Base-by-base conservation (phyloP, 2,113 vertebrate species). In the Seriola quinqueradiata region DNA sequence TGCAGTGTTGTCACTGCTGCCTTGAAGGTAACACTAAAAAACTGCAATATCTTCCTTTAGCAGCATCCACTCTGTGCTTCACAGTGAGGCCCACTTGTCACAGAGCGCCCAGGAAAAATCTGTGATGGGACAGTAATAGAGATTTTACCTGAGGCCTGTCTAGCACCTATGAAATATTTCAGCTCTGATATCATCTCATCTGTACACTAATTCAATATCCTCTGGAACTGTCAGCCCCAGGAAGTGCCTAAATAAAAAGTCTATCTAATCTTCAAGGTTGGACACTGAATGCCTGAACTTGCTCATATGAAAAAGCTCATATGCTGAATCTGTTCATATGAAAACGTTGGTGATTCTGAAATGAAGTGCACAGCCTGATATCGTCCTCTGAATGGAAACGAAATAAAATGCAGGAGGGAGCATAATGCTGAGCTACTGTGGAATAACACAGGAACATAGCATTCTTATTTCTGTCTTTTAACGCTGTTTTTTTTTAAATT, bases 181-280 rank as follows among this genome's bases (percentile, higher is more conserved):
- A 81, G 46, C 38, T 82, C 48, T 78, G 70, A 81, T 81, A 70
- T 78, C 54, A 72, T 80, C 82, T 64, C 60, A 83, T 83, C 73
- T 81, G 55, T 70, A 81, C 80, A 81, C 74, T 69, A 75, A 89
- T 77, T 83, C 74, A 83, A 83, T 86, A 83, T 89, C 59, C 52
- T 77, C 23, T 77, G 40, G 58, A 75, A 61, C 25, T 68, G 69
- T 68, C 69, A 54, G 32, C 68, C 60, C 52, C 64, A 67, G 77
- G 77, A 83, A 89, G 73, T 54, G 58, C 44, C 83, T 67, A 80
- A 69, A 76, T 77, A 87, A 79, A 84, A 75, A 83, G n/a, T 81
- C 55, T 19, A 75, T 81, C 69, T 70, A 75, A 86, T 83, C 65
- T 74, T 68, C 44, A 55, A 64, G 32, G 74, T 57, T 78, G 67